Evolutionary conservation across 30 jellyfish, hydroid and myxozoan genomes (phyloP).

Genomic region (Rhopilema esculentum): DNA sequence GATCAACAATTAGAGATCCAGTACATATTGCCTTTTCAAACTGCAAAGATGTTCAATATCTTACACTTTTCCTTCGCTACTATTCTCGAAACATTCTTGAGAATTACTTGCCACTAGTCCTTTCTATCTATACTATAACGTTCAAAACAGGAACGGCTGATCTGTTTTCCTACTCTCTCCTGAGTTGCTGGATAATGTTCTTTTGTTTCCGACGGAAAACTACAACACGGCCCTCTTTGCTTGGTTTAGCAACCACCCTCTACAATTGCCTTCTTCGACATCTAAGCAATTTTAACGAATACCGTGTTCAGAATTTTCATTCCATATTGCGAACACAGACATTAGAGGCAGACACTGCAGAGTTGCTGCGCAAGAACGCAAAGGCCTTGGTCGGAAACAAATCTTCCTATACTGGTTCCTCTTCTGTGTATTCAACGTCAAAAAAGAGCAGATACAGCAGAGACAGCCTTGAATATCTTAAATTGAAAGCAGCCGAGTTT

Average conservation of each 20-base stretch:
- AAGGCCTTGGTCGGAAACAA: background rate
- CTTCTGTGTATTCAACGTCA: background rate
- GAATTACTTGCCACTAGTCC: slow-evolving; percentile 23
- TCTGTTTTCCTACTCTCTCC: background rate
- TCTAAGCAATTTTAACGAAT: slow-evolving; percentile 27
- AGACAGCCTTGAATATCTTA: background rate
- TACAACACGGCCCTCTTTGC: slow-evolving; percentile 33
- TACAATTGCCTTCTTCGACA: background rate
- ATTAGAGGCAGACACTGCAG: slow-evolving; percentile 27
- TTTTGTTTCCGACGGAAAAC: slow-evolving; percentile 6
- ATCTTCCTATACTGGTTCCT: background rate
- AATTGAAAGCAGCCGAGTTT: background rate
- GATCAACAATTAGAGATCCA: slow-evolving; percentile 8
- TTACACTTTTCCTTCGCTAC: slow-evolving; percentile 5
- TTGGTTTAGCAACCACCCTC: slow-evolving; percentile 33
- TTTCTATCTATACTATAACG: slow-evolving; percentile 22
- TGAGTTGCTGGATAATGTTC: slow-evolving; percentile 49
- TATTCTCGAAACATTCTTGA: slow-evolving; percentile 35
- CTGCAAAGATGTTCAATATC: slow-evolving; percentile 30
- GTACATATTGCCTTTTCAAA: slow-evolving; percentile 7
- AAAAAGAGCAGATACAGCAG: background rate
- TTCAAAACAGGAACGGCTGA: slow-evolving; percentile 21
- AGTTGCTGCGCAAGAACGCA: slow-evolving; percentile 20
- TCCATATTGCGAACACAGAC: slow-evolving; percentile 25
- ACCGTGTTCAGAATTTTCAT: slow-evolving; percentile 34